Evolutionary conservation across 2,113 vertebrate species (phyloP), one percentile per base, ranked within the genome.

Genomic region (Machaerirhynchus nigripectus): DNA sequence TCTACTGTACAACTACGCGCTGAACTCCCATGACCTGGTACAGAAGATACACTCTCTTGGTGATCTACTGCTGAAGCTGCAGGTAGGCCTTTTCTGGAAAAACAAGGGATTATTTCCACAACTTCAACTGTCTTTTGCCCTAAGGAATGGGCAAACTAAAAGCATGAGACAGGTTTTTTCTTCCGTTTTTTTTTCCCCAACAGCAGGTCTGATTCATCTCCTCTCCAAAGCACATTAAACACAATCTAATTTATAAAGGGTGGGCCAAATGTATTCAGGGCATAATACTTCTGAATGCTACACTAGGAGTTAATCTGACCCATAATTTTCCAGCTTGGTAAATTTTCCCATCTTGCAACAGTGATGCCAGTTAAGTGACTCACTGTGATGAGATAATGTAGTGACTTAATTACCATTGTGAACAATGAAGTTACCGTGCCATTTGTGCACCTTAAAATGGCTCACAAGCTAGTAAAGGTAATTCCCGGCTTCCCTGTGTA

Each of bases 1-100:
- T 96, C 93, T 97, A 89, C 95, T 93, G 77, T 96, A 96, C 92
- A 96, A 69, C 87, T 93, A 82, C n/a, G 73, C 55, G 50, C 84
- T 97, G 97, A 97, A 97, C 96, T 97, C 94, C 95, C 69, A 71
- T 97, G 97, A 97, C 95, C 97, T 87, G 78, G 76, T 84, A 96
- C 84, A 96, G 97, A 97, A 95, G 82, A 85, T 60, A 89, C 27
- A 28, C 67, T 97, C 81, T 96, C 87, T 87, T 94, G 90, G 89
- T 90, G 90, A 96, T 96, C 94, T 60, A n/a, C 73, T 88, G 87
- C 83, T 91, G 89, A 96, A 93, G 90, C 86, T 96, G 88, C 84
- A 94, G 88, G 92, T 94, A 96, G 94, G 93, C 79, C 74, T 87
- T 96, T 97, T 92, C 89, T 93, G 73, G 76, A 93, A 96, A 97